Evolutionary conservation across 2,797 vertebrate species (phyloP), one percentile per base, ranked within the genome.

Genomic region (Tolypeutes matacus): DNA sequence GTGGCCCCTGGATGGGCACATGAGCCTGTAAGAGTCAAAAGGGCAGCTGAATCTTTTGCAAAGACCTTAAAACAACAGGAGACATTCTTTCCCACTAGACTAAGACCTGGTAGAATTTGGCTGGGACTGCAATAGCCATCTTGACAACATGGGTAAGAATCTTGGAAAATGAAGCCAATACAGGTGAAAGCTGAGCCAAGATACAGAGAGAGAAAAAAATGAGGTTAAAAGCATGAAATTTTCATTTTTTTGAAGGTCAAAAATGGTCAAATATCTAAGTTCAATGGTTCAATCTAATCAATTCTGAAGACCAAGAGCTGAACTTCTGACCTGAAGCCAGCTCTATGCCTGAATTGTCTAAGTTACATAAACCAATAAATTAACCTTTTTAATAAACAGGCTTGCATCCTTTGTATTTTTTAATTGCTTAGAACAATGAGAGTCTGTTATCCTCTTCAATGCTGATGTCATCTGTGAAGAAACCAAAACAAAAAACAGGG

Each of bases 1-100:
- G 1, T 13, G 34, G 34, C 13, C 29, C n/a, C 10, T 7, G 0
- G 0, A 34, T 60, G 56, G 13, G 7, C 29, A 89, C 0, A 0
- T 29, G 64, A 73, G 20, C 4, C 46, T 9, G 25, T 64, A 15
- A 86, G 87, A 80, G 10, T n/a, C 14, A 42, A 11, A 4, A 8
- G 36, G 42, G 27, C 42, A 70, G 18, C 46, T 4, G 36, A 91
- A 80, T 64, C 29, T 31, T 88, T 56, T 27, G 3, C 53, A 31
- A 20, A 96, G n/a, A 70, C 1, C 8, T 73, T 20, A 46, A 64
- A 64, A 31, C 11, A 39, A 67, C 18, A 29, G 23, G 17, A 53
- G 5, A 62, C 29, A 31, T 56, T 82, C 46, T 86, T 64, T 64
- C 49, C 53, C 76, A 64, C 25, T 70, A 53, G 42, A 36, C 31